phyloP scores from a whole-genome alignment of 2,888 invertebrate species.

The Eupithecia abbreviata region DNA sequence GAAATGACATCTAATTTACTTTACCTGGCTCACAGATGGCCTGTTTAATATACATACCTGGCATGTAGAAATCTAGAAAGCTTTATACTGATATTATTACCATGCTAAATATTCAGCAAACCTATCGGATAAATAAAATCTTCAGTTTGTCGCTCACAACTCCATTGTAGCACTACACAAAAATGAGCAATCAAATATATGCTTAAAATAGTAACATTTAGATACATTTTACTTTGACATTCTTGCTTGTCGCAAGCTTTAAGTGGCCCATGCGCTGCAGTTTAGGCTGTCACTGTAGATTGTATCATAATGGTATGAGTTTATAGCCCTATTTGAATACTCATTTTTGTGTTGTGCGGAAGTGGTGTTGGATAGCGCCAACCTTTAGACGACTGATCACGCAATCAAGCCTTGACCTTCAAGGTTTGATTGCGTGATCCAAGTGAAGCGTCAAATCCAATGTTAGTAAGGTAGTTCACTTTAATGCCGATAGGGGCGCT shows the following conservation, averaged over 20 bases:
- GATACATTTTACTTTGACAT: no score
- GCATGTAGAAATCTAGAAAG: background rate
- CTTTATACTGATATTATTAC: background rate
- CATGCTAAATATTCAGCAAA: background rate
- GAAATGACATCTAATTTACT: background rate
- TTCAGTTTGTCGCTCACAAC: background rate
- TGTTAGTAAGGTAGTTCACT: background rate
- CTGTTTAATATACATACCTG: background rate
- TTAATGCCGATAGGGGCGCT: background rate
- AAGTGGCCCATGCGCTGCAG: no score
- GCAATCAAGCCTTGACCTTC: background rate
- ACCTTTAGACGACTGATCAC: background rate
- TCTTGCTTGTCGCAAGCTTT: no score
- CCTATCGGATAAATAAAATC: background rate
- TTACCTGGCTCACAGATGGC: background rate
- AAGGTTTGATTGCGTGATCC: background rate
- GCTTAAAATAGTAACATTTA: no score
- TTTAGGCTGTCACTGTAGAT: no score
- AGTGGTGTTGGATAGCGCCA: background rate
- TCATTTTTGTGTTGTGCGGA: no score
- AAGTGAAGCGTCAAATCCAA: background rate
- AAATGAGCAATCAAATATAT: no score
- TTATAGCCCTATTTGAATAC: no score
- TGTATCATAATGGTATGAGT: no score
- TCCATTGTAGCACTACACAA: no score